A percentile compares a stretch with the other conserved stretches of the same genome.
These are phyloP conservation scores for Rhyacichthys aspro DNA, from an alignment of 2,797 vertebrate genomes.

Conservation along the genomic window DNA sequence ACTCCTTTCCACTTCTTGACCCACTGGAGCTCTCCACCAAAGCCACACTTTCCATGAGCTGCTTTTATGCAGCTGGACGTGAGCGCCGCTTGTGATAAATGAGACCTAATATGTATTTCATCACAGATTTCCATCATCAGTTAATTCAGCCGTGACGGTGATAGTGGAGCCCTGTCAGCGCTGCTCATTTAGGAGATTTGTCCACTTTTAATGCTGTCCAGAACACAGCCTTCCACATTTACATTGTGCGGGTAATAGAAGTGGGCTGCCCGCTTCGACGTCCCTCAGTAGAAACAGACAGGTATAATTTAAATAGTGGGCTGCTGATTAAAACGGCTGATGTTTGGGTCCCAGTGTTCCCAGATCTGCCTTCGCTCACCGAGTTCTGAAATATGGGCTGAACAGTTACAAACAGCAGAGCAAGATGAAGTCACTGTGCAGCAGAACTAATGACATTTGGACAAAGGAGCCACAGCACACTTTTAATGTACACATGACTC, in stretches of 20 bases:
- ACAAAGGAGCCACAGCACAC: constrained; percentile 37
- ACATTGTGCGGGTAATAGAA: constrained; percentile 35
- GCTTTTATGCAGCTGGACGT: constrained; percentile 36
- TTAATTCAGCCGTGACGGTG: constrained; percentile 37
- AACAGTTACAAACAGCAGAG: constrained; percentile 74
- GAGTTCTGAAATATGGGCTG: constrained; percentile 61
- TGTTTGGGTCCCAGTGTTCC: constrained; percentile 54
- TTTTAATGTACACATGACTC: constrained; percentile 44
- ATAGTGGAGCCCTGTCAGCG: constrained; percentile 46
- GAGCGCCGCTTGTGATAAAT: constrained; percentile 47
- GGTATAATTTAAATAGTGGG: constrained; percentile 56
- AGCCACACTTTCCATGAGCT: constrained; percentile 28
- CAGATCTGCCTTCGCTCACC: constrained; percentile 70
- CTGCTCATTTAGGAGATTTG: constrained; percentile 43
- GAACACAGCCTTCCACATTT: constrained; percentile 24
- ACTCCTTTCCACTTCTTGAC: constrained; percentile 23
- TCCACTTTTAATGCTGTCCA: constrained; percentile 54
- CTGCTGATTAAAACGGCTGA: constrained; percentile 68
- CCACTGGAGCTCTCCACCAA: constrained; percentile 14
- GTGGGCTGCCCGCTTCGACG: constrained; percentile 35
- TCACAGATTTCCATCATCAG: constrained; percentile 44
- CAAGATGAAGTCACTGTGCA: constrained; percentile 71
- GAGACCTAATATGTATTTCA: constrained; percentile 50
- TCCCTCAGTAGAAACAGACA: constrained; percentile 53
- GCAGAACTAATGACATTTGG: constrained; percentile 64